A percentile compares a stretch with the other conserved stretches of the same genome.
These are phyloP conservation scores for Lepus townsendii DNA, from an alignment of 2,797 vertebrate species.

Conservation along the genomic window DNA sequence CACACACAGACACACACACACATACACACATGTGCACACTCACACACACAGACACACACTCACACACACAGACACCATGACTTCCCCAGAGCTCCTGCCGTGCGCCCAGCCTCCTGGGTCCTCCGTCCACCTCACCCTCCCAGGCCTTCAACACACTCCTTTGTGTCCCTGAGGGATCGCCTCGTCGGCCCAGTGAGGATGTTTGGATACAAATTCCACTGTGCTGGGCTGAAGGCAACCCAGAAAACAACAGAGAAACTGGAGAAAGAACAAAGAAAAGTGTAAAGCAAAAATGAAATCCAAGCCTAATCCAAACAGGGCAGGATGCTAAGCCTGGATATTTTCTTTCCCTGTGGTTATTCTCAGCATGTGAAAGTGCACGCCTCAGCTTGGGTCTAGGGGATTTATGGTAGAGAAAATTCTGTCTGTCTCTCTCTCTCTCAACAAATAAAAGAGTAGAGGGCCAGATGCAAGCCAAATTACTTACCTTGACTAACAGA, in stretches of 20 bases:
- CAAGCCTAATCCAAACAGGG: not conserved
- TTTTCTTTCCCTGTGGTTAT: not conserved
- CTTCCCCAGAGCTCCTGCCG: too few species aligned
- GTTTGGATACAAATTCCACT: constrained; percentile 9
- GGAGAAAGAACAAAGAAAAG: constrained; percentile 45
- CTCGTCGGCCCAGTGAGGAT: constrained; percentile 3
- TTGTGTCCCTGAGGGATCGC: not conserved
- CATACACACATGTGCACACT: too few species aligned
- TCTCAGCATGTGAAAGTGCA: not conserved
- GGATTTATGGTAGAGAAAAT: not conserved
- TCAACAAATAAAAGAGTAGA: not conserved
- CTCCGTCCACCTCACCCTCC: not conserved
- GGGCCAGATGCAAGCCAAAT: not conserved
- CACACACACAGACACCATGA: too few species aligned
- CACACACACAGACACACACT: too few species aligned
- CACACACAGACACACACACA: too few species aligned
- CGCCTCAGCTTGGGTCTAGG: not conserved
- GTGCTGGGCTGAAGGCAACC: not conserved
- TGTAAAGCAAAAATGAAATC: constrained; percentile 5
- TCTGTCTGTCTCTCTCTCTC: not conserved
- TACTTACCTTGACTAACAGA: not conserved
- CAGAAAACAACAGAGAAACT: not conserved
- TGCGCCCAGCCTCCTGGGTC: not conserved
- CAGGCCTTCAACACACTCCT: not conserved
- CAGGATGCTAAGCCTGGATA: not conserved